Conservation (phyloP, 2,113 vertebrate species). For the Irena cyanogastra region DNA sequence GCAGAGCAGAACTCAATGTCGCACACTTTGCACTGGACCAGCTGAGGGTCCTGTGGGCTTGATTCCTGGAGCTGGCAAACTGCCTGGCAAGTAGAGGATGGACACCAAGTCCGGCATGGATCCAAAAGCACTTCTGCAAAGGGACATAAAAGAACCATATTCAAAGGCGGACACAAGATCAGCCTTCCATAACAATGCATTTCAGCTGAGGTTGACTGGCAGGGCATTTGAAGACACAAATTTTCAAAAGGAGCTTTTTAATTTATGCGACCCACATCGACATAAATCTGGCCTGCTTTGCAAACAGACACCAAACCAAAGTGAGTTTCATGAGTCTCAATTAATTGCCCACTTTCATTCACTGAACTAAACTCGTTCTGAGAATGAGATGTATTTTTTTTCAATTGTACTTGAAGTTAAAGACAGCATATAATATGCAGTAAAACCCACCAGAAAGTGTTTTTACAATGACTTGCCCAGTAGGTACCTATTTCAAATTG, state of each 20-base stretch:
- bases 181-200: neutral
- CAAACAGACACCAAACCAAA: neutral
- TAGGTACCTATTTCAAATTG: neutral
- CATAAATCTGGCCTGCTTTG: neutral
- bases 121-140: slow-evolving; percentile 91
- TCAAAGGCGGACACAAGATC: neutral
- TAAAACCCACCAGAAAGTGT: neutral
- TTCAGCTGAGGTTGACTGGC: neutral
- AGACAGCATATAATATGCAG: neutral
- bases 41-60: slow-evolving; percentile 83
- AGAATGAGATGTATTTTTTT: neutral
- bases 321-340: neutral
- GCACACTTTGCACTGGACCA: slow-evolving; percentile 89
- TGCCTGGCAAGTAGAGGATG: slow-evolving; percentile 91
- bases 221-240: neutral
- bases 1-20: slow-evolving; percentile 92
- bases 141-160: neutral
- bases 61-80: slow-evolving; percentile 92
- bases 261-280: neutral
- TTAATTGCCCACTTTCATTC: neutral
- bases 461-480: neutral
- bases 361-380: neutral
- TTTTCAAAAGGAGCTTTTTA: neutral
- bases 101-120: slow-evolving; percentile 97
- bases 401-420: neutral